Base-by-base conservation (phyloP, 2,888 invertebrate genomes). In the Morpho helenor region DNA sequence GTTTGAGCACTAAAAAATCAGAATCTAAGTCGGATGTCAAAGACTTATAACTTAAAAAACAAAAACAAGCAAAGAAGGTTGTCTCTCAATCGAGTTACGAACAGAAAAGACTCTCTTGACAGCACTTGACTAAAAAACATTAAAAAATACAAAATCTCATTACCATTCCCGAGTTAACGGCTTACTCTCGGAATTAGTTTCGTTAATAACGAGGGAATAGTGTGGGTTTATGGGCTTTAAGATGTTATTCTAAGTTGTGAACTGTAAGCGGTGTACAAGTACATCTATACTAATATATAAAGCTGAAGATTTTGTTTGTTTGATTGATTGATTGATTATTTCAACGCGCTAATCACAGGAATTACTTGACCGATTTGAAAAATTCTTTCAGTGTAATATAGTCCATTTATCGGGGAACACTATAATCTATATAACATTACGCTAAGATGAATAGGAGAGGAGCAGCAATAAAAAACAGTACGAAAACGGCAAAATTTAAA, bases 121-220 rank as follows among this genome's bases (percentile, higher is more conserved):
- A 48, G 49, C 55, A 52, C 52, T 60, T 64, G 53, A 64, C 57
- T 63, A 57, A 62, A 66, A 69, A 68, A 52, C 31, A 40, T 10
- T 10, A 68, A 56, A 57, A 64, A 66, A 64, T 53, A 59, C 53
- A 72, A 76, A 76, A 75, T 68, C 77, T 77, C 79, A 82, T 84
- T 82, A 82, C 72, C 65, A 70, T 73, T 70, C 66, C 66, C 61
- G 68, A 72, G 75, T 81, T 83, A 82, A 84, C 79, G 74, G 74
- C 80, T 79, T 71, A 78, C 77, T 80, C 74, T 72, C 64, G 68
- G 70, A 79, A 77, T 79, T 77, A 76, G 75, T 75, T 79, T 77
- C 68, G 77, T 78, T 80, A 75, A 75, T 79, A 79, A 76, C 70
- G 68, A 70, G 62, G 69, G 74, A 73, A 76, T 75, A 74, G 77